Percentiles rank a stretch among this genome's conserved stretches.
Evolutionary conservation across 2,888 invertebrate genomes (phyloP).

Genomic region (Automeris io): DNA sequence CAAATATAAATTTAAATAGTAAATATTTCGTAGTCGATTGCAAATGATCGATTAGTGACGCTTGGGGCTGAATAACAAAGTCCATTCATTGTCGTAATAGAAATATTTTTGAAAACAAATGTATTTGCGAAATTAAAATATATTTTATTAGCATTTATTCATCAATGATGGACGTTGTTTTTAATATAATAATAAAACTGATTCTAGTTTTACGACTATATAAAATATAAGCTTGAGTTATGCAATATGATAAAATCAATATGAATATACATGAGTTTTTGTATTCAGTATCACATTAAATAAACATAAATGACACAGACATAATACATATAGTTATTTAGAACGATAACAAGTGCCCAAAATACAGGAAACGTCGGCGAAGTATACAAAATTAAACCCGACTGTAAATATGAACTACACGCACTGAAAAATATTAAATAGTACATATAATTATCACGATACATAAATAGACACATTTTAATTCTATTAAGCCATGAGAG

Average conservation of each 20-base stretch:
- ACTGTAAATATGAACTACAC: neutral
- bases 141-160: neutral
- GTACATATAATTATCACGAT: slow-evolving; percentile 4
- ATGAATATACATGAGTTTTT: neutral
- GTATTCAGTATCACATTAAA: neutral
- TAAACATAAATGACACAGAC: slow-evolving; percentile 10
- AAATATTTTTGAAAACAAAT: neutral
- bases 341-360: slow-evolving; percentile 10
- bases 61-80: neutral
- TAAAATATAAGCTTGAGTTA: neutral
- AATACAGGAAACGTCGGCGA: neutral
- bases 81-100: neutral
- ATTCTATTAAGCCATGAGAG: slow-evolving; percentile 68
- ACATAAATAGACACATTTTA: slow-evolving; percentile 6
- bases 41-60: slow-evolving; percentile 1
- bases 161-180: slow-evolving; percentile 2
- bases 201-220: neutral
- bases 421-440: neutral
- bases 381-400: neutral
- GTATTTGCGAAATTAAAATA: neutral
- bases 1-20: too few relatives aligned
- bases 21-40: neutral
- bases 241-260: neutral
- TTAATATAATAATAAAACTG: slow-evolving; percentile 5
- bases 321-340: neutral